These are phyloP conservation scores for Peromyscus californicus DNA, from an alignment of 2,113 vertebrate genomes.

Conservation along the genomic window DNA sequence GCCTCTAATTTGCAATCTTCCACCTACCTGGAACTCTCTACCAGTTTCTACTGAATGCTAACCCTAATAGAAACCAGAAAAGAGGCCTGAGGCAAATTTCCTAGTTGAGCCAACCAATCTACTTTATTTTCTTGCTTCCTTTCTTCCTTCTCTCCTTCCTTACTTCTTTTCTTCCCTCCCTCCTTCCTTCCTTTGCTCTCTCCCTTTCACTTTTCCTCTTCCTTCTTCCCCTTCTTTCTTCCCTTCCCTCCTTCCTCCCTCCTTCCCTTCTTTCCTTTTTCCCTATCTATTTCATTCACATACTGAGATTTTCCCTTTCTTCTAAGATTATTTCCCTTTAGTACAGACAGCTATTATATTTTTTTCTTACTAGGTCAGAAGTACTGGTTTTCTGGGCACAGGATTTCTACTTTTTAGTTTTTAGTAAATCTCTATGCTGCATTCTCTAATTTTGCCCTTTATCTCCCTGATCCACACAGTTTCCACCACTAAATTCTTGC, in stretches of 20 bases:
- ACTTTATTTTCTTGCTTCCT: not conserved
- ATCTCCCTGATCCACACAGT: not conserved
- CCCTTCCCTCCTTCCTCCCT: no score
- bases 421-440: not conserved
- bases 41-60: not conserved
- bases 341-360: not conserved
- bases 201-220: no score
- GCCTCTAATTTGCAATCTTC: not conserved
- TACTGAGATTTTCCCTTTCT: not conserved
- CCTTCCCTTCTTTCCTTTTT: not conserved
- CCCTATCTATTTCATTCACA: no score
- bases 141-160: not conserved
- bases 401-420: not conserved
- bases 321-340: not conserved
- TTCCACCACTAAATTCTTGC: not conserved
- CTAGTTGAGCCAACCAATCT: not conserved
- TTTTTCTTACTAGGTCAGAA: not conserved
- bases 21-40: not conserved
- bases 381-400: not conserved
- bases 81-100: not conserved
- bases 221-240: not conserved
- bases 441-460: not conserved
- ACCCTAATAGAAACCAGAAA: not conserved
- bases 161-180: not conserved
- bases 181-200: not conserved